Percentiles rank a stretch among this genome's conserved stretches.
phyloP scores from a whole-genome alignment of 2,797 vertebrate species.

The Champsocephalus gunnari region DNA sequence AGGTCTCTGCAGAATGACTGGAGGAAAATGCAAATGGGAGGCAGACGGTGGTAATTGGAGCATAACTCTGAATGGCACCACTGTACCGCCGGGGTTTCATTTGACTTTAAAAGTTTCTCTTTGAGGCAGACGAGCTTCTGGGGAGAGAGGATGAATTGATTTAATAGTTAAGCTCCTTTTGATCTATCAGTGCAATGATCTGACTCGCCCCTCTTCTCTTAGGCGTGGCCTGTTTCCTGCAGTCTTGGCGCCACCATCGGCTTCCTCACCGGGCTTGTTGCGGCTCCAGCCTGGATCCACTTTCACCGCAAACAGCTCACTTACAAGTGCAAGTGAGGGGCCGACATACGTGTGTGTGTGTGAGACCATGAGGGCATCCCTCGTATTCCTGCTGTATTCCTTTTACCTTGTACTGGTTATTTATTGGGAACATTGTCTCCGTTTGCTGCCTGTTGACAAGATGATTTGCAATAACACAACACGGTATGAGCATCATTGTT shows the following conservation, averaged over 20 bases:
- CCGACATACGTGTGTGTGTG: background rate
- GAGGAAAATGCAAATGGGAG: conserved; percentile 34
- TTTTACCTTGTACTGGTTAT: conserved; percentile 56
- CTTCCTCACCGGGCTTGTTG: conserved; percentile 90
- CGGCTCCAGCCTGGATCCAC: conserved; percentile 94
- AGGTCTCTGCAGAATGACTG: conserved; percentile 17
- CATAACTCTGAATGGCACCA: conserved; percentile 38
- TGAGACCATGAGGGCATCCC: background rate
- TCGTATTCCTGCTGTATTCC: conserved; percentile 33
- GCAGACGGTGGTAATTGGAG: conserved; percentile 28
- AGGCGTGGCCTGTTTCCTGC: conserved; percentile 98
- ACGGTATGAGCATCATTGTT: conserved; percentile 31
- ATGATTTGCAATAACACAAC: conserved; percentile 50
- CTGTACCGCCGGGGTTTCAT: background rate
- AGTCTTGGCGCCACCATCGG: conserved; percentile 93
- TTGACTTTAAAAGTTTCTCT: background rate
- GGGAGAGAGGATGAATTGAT: background rate
- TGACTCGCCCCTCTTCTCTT: conserved; percentile 23
- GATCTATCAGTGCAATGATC: background rate
- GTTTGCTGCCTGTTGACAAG: conserved; percentile 29
- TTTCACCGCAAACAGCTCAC: conserved; percentile 96
- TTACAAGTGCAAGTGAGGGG: conserved; percentile 94
- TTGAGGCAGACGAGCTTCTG: background rate
- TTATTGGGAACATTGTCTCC: conserved; percentile 57
- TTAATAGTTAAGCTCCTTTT: background rate